Evolutionary conservation across 2,888 invertebrate species (phyloP), one percentile per base, ranked within the genome.

Genomic region (Apodemia duryi): DNA sequence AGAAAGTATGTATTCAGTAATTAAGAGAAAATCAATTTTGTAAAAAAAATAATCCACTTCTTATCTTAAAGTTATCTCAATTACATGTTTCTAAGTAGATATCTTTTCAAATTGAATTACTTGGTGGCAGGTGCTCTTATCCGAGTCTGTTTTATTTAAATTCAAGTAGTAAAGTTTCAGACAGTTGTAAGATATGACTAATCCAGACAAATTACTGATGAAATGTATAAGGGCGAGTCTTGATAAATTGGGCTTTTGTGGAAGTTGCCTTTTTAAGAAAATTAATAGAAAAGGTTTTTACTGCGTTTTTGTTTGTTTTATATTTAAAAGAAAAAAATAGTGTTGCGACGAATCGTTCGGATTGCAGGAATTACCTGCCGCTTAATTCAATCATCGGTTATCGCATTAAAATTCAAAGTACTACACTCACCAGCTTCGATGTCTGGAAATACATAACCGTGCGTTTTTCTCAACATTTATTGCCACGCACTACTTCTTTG

Each of bases 81-180:
- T 61, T 49, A 49, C 60, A 64, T 64, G 60, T 64, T 64, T 35
- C 60, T 46, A 35, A 60, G 43, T 49, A 32, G 64, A 64, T 61
- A 64, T 64, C 64, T 64, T 64, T 61, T 64, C 38, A 57, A 66
- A 66, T 60, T 49, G 57, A 63, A 66, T 63, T 66, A 66, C 60
- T 49, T 49, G 29, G 63, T 49, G 60, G 51, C 66, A 66, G 66
- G 61, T 66, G 66, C 49, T 29, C 28, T 63, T 63, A 63, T 64
- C 49, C 29, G 61, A 66, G 46, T 51, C 63, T 63, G 63, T 52
- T 66, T 63, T 51, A 63, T 61, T 63, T 61, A 66, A 63, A 63
- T 61, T 63, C n/a, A 63, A 63, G 60, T 51, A 63, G 46, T 66
- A 61, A 66, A 66, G 63, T 66, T 66, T 49, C 60, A 63, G 62